phyloP scores from a whole-genome alignment of 2,888 invertebrate species.

The Mantis religiosa region DNA sequence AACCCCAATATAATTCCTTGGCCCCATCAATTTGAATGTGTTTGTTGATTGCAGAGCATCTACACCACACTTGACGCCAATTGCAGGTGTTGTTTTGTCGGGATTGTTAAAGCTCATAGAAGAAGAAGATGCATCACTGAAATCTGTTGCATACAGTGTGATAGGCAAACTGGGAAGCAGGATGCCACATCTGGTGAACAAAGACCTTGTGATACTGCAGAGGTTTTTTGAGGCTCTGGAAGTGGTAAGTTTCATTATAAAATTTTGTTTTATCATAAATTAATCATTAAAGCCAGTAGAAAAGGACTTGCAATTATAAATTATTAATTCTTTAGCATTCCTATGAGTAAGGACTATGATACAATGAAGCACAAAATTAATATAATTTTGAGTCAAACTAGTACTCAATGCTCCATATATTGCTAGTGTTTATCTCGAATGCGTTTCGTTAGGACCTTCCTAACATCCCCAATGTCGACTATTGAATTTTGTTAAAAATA shows the following conservation, averaged over 20 bases:
- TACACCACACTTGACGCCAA: constrained; percentile 56
- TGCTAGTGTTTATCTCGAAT: too few species aligned
- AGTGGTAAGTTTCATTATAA: constrained; percentile 35
- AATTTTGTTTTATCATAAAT: too few species aligned
- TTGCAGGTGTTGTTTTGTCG: constrained; percentile 65
- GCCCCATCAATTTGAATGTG: constrained; percentile 29
- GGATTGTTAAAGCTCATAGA: constrained; percentile 69
- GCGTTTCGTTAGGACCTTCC: too few species aligned
- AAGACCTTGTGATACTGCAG: constrained; percentile 58
- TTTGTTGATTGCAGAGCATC: constrained; percentile 51
- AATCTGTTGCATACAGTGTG: constrained; percentile 67
- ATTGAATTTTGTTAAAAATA: too few species aligned
- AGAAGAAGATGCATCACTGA: constrained; percentile 54
- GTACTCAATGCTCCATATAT: too few species aligned
- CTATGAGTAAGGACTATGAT: too few species aligned
- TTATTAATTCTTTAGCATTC: too few species aligned
- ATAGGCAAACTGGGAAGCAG: constrained; percentile 60
- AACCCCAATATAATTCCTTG: background rate
- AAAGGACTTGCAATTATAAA: too few species aligned
- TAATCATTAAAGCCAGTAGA: too few species aligned
- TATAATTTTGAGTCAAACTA: too few species aligned
- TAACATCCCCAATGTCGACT: too few species aligned
- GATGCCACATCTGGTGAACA: constrained; percentile 57
- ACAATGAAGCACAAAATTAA: too few species aligned
- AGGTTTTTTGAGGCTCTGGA: constrained; percentile 45